Conservation (phyloP, 2,113 vertebrate genomes). For the Thinocorus orbignyianus region DNA sequence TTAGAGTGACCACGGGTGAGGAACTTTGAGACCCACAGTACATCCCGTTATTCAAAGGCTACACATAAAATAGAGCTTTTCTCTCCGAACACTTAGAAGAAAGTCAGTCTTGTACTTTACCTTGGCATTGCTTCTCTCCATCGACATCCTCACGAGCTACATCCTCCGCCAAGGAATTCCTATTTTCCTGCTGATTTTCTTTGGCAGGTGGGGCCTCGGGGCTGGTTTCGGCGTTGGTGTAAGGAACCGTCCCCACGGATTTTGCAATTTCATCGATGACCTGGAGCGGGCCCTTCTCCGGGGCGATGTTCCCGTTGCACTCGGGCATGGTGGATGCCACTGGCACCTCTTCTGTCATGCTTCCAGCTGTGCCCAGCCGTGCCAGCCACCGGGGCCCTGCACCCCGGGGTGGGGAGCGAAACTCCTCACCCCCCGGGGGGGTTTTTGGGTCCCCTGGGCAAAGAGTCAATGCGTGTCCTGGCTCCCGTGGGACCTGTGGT, state of each 20-base stretch:
- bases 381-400: background rate
- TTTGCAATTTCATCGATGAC: constrained; percentile 31
- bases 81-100: background rate
- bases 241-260: background rate
- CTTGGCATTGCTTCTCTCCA: constrained; percentile 36
- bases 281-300: constrained; percentile 11
- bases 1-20: background rate
- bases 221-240: background rate
- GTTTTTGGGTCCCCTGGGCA: background rate
- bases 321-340: background rate
- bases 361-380: background rate
- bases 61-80: background rate
- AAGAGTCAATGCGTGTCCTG: background rate
- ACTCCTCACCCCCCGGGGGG: background rate
- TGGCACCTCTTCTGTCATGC: constrained; percentile 73
- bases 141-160: background rate
- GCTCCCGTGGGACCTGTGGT: background rate
- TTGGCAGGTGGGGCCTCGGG: background rate
- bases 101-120: constrained; percentile 38
- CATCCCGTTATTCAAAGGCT: background rate
- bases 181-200: background rate
- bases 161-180: background rate
- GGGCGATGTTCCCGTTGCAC: constrained; percentile 48
- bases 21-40: rapidly evolving
- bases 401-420: background rate